Base-by-base conservation (phyloP, 1,140 invertebrate genomes). In the Meloidogyne exigua region DNA sequence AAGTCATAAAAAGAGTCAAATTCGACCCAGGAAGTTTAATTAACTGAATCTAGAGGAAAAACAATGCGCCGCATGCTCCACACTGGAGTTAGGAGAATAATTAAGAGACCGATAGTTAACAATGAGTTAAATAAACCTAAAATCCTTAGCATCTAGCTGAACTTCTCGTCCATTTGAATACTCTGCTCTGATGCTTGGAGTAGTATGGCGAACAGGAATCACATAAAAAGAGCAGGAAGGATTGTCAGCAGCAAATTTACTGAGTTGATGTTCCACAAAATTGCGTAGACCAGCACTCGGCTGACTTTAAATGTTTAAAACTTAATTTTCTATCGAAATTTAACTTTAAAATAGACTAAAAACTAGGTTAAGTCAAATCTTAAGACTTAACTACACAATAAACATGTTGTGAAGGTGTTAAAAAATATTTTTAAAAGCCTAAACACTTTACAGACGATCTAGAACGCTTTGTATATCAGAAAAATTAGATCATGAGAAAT, bases 121-220 rank as follows among this genome's bases (percentile, higher is more conserved):
- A 62, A 62, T 76, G 63, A 81, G 76, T 32, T 49, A 26, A 68
- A 67, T 57, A 72, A 65, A 83, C 81, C 71, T 82, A 44, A 82
- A 73, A 32, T 67, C 42, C 36, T 68, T 72, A n/a, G 76, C 75
- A 66, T 84, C 80, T 4, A 82, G 57, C 23, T 84, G 79, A 23
- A 84, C 81, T 63, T 49, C 62, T 23, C 81, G 63, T 18, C 81
- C 81, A 71, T 82, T 82, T 10, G 81, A 39, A 76, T 82, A 82
- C 71, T 82, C 81, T 15, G 79, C 83, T n/a, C 81, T 65, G 18
- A 82, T n/a, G 9, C 76, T 70, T 62, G 81, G 81, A 9, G 62
- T 79, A 10, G 36, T 39, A 36, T 84, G 28, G n/a, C 80, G 65
- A 7, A 32, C 75, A 18, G 81, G 81, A 42, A 82, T 21, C 13